Percentiles rank a stretch among this genome's conserved stretches.
Evolutionary conservation across 2,888 invertebrate species (phyloP).

Genomic region (Allacma fusca): DNA sequence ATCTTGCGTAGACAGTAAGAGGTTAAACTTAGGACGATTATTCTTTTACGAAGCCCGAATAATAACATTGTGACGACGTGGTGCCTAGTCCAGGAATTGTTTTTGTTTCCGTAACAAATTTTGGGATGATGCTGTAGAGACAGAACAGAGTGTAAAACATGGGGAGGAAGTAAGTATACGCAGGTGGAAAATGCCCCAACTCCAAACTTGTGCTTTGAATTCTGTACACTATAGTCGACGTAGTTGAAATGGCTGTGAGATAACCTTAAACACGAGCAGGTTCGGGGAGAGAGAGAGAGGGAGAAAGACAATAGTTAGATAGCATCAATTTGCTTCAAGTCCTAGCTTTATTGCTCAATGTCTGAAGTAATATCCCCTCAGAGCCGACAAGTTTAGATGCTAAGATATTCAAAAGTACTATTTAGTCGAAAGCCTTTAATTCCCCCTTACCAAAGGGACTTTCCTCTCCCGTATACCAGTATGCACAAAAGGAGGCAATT

Average conservation of each 20-base stretch:
- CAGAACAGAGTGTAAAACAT: not conserved
- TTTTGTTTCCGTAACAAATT: slow-evolving; percentile 36
- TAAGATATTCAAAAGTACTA: slow-evolving; percentile 15
- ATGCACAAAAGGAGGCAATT: slow-evolving; percentile 14
- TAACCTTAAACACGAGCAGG: not conserved
- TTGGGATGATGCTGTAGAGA: not conserved
- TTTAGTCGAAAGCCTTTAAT: not conserved
- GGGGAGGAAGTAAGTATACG: not conserved
- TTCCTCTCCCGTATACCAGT: not conserved
- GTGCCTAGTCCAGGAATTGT: slow-evolving; percentile 2
- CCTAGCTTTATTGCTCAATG: slow-evolving; percentile 35
- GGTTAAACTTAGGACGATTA: slow-evolving; percentile 16
- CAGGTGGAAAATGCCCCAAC: too few species aligned
- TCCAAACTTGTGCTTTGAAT: too few species aligned
- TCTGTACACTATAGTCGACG: not conserved
- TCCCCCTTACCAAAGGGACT: slow-evolving; percentile 7
- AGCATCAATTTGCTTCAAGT: slow-evolving; percentile 35
- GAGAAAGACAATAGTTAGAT: slow-evolving; percentile 25
- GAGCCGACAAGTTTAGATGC: slow-evolving; percentile 5
- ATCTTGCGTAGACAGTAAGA: slow-evolving; percentile 24
- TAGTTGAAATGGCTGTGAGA: not conserved
- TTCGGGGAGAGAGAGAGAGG: not conserved
- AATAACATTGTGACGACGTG: not conserved
- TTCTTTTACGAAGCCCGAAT: not conserved
- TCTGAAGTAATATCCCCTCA: slow-evolving; percentile 24